phyloP scores from a whole-genome alignment of 2,113 vertebrate genomes.

The Synchiropus splendidus region DNA sequence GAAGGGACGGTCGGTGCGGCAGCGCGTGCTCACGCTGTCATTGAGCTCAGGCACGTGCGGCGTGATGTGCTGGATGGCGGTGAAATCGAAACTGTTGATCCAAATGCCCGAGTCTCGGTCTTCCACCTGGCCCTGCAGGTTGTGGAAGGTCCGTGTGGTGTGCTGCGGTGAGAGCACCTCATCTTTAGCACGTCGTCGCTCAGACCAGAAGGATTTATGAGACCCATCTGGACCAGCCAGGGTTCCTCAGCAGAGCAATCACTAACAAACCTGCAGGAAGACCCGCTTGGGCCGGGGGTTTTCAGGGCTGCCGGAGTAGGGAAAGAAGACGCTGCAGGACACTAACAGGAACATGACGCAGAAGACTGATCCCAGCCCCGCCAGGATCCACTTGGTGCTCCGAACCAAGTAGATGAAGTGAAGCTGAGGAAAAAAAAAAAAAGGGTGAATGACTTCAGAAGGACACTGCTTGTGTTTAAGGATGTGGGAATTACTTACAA shows the following conservation, averaged over 20 bases:
- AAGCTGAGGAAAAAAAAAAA: conserved; percentile 70
- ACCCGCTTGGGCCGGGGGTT: conserved; percentile 85
- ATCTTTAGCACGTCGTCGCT: too few species aligned
- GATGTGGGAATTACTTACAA: conserved; percentile 69
- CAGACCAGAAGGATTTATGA: too few species aligned
- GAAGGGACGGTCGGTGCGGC: conserved; percentile 75
- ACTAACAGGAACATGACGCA: conserved; percentile 74
- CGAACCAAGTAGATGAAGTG: conserved; percentile 85
- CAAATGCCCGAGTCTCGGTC: conserved; percentile 88
- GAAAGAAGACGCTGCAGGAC: conserved; percentile 83
- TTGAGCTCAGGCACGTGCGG: conserved; percentile 86
- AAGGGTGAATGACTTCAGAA: not conserved
- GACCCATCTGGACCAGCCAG: too few species aligned
- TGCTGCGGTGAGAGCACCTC: conserved; percentile 63
- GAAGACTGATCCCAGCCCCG: conserved; percentile 70
- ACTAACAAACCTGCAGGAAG: conserved; percentile 78
- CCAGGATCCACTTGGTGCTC: conserved; percentile 78
- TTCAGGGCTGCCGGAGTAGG: conserved; percentile 72
- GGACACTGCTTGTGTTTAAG: not conserved
- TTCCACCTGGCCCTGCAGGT: conserved; percentile 73
- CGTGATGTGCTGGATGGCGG: conserved; percentile 80
- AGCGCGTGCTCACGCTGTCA: conserved; percentile 74
- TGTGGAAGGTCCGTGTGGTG: conserved; percentile 76
- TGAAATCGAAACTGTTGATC: conserved; percentile 95
- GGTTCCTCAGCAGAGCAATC: too few species aligned